Conservation (phyloP, 2,797 vertebrate genomes). For the Melanotaenia nigrans region DNA sequence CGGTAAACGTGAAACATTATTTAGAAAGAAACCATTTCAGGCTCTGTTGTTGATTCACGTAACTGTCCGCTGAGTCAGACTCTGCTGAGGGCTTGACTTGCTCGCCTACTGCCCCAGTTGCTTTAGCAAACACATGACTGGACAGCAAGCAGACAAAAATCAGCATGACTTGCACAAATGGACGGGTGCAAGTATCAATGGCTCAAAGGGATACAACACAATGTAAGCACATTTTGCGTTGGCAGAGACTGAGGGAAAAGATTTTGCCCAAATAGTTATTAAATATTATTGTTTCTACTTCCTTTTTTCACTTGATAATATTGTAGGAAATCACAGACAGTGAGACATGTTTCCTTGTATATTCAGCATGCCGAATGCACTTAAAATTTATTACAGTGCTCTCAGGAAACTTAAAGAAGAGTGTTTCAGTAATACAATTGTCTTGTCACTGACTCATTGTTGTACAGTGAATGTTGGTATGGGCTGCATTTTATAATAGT, state of each 20-base stretch:
- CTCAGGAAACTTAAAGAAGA: conserved; percentile 23
- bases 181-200: conserved; percentile 66
- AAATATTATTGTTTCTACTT: conserved; percentile 73
- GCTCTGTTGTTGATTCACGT: conserved; percentile 13
- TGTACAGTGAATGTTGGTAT: not conserved
- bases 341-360: conserved; percentile 46
- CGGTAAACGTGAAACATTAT: conserved; percentile 18
- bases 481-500: not conserved
- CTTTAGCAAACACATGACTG: conserved; percentile 65
- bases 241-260: conserved; percentile 56
- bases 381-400: conserved; percentile 19
- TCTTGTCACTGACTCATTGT: conserved; percentile 5
- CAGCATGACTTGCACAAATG: conserved; percentile 75
- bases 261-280: conserved; percentile 71
- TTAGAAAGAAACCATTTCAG: conserved; percentile 23
- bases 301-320: conserved; percentile 63
- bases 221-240: conserved; percentile 48
- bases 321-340: conserved; percentile 55
- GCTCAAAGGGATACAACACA: conserved; percentile 67
- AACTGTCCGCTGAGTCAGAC: conserved; percentile 27
- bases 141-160: conserved; percentile 62
- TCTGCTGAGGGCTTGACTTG: conserved; percentile 49
- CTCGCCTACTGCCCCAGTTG: conserved; percentile 65
- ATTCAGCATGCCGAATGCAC: conserved; percentile 27
- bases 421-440: conserved; percentile 9